phyloP scores from a whole-genome alignment of 1,140 invertebrate species.

The Trichoplusia ni region DNA sequence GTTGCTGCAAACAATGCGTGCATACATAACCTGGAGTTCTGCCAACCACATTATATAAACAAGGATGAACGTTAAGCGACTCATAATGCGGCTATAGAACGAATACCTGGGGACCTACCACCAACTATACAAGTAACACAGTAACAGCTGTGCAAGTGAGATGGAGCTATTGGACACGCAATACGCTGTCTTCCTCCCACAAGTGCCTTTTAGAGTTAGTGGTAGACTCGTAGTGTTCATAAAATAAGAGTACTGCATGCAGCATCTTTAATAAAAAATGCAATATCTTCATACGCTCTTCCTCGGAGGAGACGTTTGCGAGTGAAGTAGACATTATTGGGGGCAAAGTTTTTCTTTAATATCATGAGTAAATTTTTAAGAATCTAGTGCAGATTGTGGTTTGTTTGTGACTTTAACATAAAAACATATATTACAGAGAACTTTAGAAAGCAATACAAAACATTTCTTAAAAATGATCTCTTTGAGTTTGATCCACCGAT shows the following conservation, averaged over 20 bases:
- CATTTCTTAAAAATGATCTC: too few species aligned
- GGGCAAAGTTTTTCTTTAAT: not conserved
- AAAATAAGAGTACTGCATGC: not conserved
- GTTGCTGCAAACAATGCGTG: not conserved
- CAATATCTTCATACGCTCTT: not conserved
- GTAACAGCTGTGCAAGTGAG: too few species aligned
- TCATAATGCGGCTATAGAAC: slow-evolving; percentile 1
- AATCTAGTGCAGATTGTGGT: too few species aligned
- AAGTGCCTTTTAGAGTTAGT: too few species aligned
- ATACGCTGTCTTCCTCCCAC: too few species aligned
- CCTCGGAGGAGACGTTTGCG: not conserved
- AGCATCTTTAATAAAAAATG: not conserved
- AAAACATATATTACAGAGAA: too few species aligned
- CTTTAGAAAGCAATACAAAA: too few species aligned
- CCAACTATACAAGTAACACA: too few species aligned
- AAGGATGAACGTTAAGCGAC: slow-evolving; percentile 5
- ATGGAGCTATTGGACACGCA: too few species aligned
- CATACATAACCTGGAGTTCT: not conserved
- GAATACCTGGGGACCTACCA: not conserved
- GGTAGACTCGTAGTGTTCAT: slow-evolving; percentile 12
- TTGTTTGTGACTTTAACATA: too few species aligned
- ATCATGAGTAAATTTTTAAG: not conserved
- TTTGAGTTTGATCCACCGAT: too few species aligned
- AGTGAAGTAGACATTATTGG: not conserved
- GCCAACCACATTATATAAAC: not conserved